Evolutionary conservation across 2,113 vertebrate genomes (phyloP), one percentile per base, ranked within the genome.

Genomic region (Brachypodius melanocephalos): DNA sequence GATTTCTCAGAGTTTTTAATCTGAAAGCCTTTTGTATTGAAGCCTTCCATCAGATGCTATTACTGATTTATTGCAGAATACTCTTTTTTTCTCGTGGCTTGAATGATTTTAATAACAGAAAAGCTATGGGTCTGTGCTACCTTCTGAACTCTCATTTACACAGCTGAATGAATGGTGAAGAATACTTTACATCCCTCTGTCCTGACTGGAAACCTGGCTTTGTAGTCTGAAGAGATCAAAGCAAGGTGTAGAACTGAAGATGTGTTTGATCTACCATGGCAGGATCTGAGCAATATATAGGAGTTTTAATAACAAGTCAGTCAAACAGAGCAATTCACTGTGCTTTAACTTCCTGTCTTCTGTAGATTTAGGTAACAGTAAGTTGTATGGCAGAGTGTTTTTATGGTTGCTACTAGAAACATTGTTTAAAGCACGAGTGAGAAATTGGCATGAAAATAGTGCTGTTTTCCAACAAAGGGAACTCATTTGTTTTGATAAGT

Each of bases 401-500:
- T 83, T 69, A 29, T 83, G 55, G 75, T 77, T 85, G 61, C 84
- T 86, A 59, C 85, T 65, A 85, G 87, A 95, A 96, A 88, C 28
- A 77, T 45, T 72, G 85, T 84, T 94, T 84, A 59, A 73, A 72
- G 73, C 20, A 22, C 34, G 51, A 82, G 82, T 90, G 85, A 67
- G 75, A 86, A 68, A 82, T 59, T 88, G 90, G 88, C 71, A 58
- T 45, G 31, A 89, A 93, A 85, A 55, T 25, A 72, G 48, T 67
- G n/a, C 67, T 82, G 58, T 46, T 85, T 89, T 91, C 85, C 65
- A 79, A 78, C 87, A 95, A 71, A 94, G 89, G 82, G 85, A 73
- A 62, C 59, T 89, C 32, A 84, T 90, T 91, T 93, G 43, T 57
- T 91, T 81, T 88, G 80, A 19, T 91, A 89, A 96, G 81, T 29